phyloP scores from a whole-genome alignment of 23 tunicate species.

The Styela plicata region DNA sequence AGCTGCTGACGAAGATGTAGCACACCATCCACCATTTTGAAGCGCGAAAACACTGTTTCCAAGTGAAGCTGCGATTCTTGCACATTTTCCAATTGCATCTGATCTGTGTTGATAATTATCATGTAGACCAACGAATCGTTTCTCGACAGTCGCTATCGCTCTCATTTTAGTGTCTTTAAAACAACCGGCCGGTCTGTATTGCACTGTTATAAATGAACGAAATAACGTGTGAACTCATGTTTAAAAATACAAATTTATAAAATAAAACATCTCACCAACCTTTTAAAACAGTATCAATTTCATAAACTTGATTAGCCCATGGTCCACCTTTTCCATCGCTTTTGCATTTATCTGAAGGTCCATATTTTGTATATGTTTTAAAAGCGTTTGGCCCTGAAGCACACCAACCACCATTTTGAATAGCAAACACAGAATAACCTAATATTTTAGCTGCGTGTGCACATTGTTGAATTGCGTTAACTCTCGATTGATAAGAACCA shows the following conservation, averaged over 20 bases:
- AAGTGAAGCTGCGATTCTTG: background rate
- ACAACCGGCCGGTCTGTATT: conserved; percentile 2
- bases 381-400: background rate
- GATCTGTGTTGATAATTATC: conserved; percentile 3
- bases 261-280: background rate
- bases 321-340: background rate
- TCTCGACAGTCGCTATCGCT: conserved; percentile 26
- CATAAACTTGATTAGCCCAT: background rate
- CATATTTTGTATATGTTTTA: conserved; percentile 17
- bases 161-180: conserved; percentile 13
- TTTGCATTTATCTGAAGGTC: background rate
- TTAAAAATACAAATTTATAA: no score
- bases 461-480: background rate
- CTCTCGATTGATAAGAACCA: background rate
- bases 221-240: no score
- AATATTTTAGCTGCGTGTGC: background rate
- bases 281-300: background rate
- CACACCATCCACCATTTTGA: background rate
- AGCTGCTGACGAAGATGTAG: background rate
- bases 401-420: background rate
- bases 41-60: background rate
- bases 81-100: conserved; percentile 25
- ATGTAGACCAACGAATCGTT: background rate
- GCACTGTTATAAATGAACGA: background rate
- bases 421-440: background rate